Evolutionary conservation across 1,140 invertebrate species (phyloP).

Genomic region (Chlorops oryzae): DNA sequence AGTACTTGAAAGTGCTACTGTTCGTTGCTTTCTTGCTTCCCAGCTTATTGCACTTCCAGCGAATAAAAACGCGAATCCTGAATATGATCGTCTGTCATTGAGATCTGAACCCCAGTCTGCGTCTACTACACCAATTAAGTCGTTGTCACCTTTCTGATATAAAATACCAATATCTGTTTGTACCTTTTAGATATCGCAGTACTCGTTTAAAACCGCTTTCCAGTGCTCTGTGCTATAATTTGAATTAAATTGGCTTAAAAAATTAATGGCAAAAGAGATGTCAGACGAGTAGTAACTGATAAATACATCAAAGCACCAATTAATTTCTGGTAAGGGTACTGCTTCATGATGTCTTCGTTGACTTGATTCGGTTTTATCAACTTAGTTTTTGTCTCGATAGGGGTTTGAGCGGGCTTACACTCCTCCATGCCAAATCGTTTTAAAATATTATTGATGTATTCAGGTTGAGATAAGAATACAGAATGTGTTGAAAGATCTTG

Average conservation of each 20-base stretch:
- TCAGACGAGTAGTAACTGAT: conserved; percentile 40
- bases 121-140: no score
- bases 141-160: no score
- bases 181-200: no score
- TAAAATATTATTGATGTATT: neutral
- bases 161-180: no score
- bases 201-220: no score
- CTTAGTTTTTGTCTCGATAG: conserved; percentile 4
- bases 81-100: conserved; percentile 33
- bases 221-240: no score
- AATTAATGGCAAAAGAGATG: conserved; percentile 47
- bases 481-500: neutral
- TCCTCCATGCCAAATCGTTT: conserved; percentile 16
- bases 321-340: conserved; percentile 15
- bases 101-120: conserved; percentile 12
- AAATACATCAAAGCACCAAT: conserved; percentile 20
- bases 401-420: conserved; percentile 6
- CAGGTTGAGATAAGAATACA: no score
- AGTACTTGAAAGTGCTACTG: no score
- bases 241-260: conserved; percentile 48
- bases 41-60: neutral
- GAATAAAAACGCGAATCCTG: conserved; percentile 37
- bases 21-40: no score
- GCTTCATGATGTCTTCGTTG: conserved; percentile 1
- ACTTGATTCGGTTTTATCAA: neutral